Evolutionary conservation across 2,113 vertebrate species (phyloP).

Genomic region (Meles meles): DNA sequence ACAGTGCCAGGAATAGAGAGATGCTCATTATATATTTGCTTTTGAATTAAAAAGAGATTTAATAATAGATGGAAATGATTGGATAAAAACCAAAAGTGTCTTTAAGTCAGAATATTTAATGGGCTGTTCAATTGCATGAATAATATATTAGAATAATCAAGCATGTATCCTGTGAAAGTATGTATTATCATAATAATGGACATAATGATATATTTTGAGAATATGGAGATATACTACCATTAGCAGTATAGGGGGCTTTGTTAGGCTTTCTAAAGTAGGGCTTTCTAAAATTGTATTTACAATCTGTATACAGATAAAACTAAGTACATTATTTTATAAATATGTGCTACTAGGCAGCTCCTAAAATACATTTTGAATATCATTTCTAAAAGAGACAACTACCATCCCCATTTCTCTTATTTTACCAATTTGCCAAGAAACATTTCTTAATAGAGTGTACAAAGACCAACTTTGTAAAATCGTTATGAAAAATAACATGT

Average conservation of each 20-base stretch:
- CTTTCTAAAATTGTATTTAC: neutral
- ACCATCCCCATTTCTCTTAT: neutral
- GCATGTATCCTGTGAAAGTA: too few relatives aligned
- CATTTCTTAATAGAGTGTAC: neutral
- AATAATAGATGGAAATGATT: neutral
- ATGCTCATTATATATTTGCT: neutral
- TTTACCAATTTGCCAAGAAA: neutral
- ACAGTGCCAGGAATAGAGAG: neutral
- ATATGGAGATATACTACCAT: neutral
- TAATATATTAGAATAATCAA: neutral
- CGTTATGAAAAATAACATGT: neutral
- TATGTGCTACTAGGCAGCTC: too few relatives aligned
- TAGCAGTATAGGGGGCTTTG: neutral
- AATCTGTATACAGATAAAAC: neutral
- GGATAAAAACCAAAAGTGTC: neutral
- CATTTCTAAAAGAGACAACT: neutral
- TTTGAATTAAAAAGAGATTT: neutral
- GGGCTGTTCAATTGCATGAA: neutral
- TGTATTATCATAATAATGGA: neutral
- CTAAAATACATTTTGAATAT: neutral
- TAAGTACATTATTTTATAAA: neutral
- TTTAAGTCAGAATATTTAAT: neutral
- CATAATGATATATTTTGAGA: neutral
- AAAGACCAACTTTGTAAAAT: neutral
- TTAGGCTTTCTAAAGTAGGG: too few relatives aligned